These are phyloP conservation scores for Limnephilus auricula DNA, from an alignment of 2,888 invertebrate genomes.

Conservation along the genomic window DNA sequence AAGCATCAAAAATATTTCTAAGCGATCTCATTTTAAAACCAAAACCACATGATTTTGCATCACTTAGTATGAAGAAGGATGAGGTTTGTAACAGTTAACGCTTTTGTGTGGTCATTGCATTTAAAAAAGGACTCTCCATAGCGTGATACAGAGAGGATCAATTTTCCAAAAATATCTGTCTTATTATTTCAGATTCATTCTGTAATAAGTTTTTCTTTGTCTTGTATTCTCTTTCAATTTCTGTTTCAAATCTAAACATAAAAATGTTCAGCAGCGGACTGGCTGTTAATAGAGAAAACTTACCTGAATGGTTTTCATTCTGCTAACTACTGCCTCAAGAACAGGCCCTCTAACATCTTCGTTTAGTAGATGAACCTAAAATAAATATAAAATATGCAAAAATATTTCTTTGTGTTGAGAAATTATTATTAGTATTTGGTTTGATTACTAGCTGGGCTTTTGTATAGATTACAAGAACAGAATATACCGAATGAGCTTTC, in stretches of 20 bases:
- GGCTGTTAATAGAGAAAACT: background rate
- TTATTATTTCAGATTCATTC: background rate
- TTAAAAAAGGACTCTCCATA: no score
- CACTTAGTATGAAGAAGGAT: no score
- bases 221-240: background rate
- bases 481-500: no score
- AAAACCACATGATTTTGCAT: no score
- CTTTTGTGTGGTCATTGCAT: background rate
- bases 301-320: constrained; percentile 87
- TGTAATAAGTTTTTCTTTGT: background rate
- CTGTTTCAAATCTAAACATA: background rate
- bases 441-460: no score
- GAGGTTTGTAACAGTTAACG: background rate
- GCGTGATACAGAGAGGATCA: background rate
- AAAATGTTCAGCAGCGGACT: background rate
- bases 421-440: no score
- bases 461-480: no score
- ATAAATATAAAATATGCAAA: background rate
- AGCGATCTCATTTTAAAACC: no score
- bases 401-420: background rate
- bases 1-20: no score
- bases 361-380: constrained; percentile 82
- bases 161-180: background rate
- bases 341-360: constrained; percentile 85
- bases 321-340: constrained; percentile 86